Conservation (phyloP, 2,797 vertebrate species). For the Microchirus variegatus region DNA sequence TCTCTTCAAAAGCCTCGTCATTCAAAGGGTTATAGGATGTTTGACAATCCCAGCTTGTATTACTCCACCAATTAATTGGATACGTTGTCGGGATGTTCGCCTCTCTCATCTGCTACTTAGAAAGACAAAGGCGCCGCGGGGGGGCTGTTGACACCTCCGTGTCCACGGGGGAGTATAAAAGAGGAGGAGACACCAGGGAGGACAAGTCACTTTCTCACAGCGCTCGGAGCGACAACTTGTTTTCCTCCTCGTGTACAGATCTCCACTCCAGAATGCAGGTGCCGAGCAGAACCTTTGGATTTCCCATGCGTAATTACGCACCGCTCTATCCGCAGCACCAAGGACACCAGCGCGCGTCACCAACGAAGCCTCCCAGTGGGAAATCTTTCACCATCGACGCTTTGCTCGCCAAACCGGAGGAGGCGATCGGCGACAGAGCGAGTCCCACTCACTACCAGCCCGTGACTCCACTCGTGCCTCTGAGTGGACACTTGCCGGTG, state of each 20-base stretch:
- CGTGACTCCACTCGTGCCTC: conserved; percentile 25
- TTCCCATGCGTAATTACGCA: conserved; percentile 71
- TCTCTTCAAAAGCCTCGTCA: conserved; percentile 78
- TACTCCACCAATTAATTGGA: conserved; percentile 88
- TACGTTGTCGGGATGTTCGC: conserved; percentile 83
- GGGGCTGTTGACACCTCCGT: conserved; percentile 83
- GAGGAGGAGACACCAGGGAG: neutral
- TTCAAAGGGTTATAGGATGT: conserved; percentile 82
- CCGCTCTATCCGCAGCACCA: conserved; percentile 58
- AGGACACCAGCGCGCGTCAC: conserved; percentile 40
- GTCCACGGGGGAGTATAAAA: conserved; percentile 75
- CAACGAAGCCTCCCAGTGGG: conserved; percentile 60
- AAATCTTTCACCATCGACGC: conserved; percentile 89
- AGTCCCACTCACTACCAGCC: conserved; percentile 40
- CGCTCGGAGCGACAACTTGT: conserved; percentile 38
- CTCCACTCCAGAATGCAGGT: conserved; percentile 71
- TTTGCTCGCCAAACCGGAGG: conserved; percentile 82
- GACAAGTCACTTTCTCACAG: conserved; percentile 45
- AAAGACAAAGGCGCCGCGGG: conserved; percentile 82
- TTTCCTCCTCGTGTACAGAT: neutral
- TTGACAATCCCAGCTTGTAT: conserved; percentile 86
- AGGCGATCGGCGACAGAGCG: conserved; percentile 35
- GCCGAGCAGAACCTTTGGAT: conserved; percentile 59
- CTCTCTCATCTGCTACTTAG: conserved; percentile 86
- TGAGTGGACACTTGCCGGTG: conserved; percentile 59